Conservation (phyloP, 2,113 vertebrate genomes). For the Irena cyanogastra region DNA sequence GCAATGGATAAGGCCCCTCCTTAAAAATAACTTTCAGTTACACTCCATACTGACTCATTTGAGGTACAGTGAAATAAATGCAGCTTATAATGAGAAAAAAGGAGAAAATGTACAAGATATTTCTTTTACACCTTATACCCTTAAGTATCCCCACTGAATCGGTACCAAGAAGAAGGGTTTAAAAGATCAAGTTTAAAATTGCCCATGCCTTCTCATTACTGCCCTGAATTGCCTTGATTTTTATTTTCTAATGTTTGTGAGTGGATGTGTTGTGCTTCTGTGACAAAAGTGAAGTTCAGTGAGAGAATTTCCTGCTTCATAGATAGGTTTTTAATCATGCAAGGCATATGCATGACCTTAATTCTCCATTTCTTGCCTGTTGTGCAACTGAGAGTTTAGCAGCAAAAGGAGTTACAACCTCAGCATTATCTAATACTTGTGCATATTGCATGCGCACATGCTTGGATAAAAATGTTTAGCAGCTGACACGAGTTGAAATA, state of each 20-base stretch:
- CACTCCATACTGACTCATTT: not conserved
- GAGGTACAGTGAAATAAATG: not conserved
- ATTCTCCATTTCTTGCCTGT: constrained; percentile 28
- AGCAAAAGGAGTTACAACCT: constrained; percentile 4
- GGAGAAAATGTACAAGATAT: not conserved
- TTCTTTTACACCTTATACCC: not conserved
- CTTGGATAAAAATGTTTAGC: constrained; percentile 17
- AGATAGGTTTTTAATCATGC: not conserved
- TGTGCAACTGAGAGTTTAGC: constrained; percentile 22
- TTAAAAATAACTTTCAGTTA: not conserved
- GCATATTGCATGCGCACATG: not conserved
- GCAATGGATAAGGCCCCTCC: not conserved
- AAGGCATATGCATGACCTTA: not conserved
- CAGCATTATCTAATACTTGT: constrained; percentile 17
- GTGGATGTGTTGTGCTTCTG: not conserved
- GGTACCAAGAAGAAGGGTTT: not conserved
- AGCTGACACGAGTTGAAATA: constrained; percentile 33
- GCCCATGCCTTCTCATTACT: not conserved
- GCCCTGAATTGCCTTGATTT: not conserved
- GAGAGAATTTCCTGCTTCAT: not conserved
- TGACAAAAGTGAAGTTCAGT: not conserved
- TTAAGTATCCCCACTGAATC: not conserved
- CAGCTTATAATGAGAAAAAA: not conserved
- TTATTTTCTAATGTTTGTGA: not conserved
- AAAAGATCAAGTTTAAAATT: not conserved